Evolutionary conservation across 2,797 vertebrate genomes (phyloP), one percentile per base, ranked within the genome.

Genomic region (Podargus strigoides): DNA sequence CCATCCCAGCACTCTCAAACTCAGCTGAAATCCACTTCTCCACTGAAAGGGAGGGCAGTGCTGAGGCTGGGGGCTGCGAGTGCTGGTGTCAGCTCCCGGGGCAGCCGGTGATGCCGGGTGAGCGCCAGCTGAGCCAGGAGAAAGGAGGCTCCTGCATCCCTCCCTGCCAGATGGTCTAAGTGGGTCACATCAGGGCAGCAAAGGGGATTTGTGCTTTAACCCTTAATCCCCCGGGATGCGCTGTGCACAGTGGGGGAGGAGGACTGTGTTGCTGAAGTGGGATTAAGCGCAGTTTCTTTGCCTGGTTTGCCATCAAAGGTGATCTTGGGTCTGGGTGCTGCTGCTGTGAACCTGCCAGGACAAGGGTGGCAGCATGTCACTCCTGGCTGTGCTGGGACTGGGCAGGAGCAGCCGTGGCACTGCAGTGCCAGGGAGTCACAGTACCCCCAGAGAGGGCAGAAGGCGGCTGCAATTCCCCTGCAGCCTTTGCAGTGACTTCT

Each of bases 111-210:
- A 37, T 73, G 73, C 46, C 0, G 85, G 76, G 67, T 9, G 60
- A 92, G 64, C 17, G 9, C 34, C 3, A 3, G 50, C 53, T 16
- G 49, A 52, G 49, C 27, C 49, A 34, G 64, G 76, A 60, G 80
- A 88, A 75, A 91, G 90, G 73, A 83, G 67, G 87, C 72, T 94
- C 58, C 87, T 52, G 82, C 85, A 55, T 93, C 93, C 64, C 77
- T 87, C 59, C 67, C 89, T 94, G 97, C 97, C 98, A 98, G 98
- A 98, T 98, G 97, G 97, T 62, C 94, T 97, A 96, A 96, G 78
- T 97, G 96, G 97, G 97, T 97, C 97, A 97, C 94, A 93, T 77
- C 78, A 37, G 97, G 97, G 97, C 96, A 97, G 95, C 21, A 76
- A 82, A 18, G 76, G 84, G 95, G 95, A 96, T 97, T 97, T 97